Evolutionary conservation across 2,113 vertebrate species (phyloP).

Genomic region (Bostrychus sinensis): DNA sequence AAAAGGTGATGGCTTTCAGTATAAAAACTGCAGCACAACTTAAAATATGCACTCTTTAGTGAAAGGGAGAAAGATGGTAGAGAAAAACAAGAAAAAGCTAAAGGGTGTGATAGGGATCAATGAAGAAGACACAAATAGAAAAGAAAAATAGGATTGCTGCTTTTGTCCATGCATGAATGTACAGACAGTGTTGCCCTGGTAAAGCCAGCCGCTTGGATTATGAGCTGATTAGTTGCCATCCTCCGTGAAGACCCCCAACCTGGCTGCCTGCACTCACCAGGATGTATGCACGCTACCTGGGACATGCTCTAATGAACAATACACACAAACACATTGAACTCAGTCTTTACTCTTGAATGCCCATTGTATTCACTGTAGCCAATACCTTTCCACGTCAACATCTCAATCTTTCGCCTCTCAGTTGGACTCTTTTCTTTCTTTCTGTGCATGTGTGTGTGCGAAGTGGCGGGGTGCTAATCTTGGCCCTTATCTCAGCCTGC

Average conservation of each 20-base stretch:
- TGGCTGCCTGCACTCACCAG: constrained; percentile 49
- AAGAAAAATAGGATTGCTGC: constrained; percentile 59
- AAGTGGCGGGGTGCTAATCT: constrained; percentile 74
- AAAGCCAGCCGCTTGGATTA: constrained; percentile 72
- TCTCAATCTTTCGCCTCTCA: constrained; percentile 66
- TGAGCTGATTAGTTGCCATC: constrained; percentile 75
- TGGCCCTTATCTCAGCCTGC: constrained; percentile 74
- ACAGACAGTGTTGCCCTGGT: constrained; percentile 71
- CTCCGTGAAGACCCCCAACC: constrained; percentile 40
- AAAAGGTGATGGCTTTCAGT: background rate
- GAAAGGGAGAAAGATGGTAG: background rate
- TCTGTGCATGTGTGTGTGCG: constrained; percentile 27
- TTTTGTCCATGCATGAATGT: constrained; percentile 73
- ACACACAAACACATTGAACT: constrained; percentile 28
- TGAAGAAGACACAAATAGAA: constrained; percentile 34
- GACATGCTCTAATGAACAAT: constrained; percentile 54
- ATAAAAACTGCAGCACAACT: background rate
- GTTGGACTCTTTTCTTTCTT: constrained; percentile 20
- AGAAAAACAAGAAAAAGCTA: constrained; percentile 21
- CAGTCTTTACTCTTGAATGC: constrained; percentile 53
- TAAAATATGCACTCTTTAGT: constrained; percentile 1
- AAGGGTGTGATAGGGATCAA: constrained; percentile 14
- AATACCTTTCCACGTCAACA: constrained; percentile 58
- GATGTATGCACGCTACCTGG: constrained; percentile 59
- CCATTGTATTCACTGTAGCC: constrained; percentile 56